Base-by-base conservation (phyloP, 92 coral and sea anemone species). In the Phymanthus crucifer region DNA sequence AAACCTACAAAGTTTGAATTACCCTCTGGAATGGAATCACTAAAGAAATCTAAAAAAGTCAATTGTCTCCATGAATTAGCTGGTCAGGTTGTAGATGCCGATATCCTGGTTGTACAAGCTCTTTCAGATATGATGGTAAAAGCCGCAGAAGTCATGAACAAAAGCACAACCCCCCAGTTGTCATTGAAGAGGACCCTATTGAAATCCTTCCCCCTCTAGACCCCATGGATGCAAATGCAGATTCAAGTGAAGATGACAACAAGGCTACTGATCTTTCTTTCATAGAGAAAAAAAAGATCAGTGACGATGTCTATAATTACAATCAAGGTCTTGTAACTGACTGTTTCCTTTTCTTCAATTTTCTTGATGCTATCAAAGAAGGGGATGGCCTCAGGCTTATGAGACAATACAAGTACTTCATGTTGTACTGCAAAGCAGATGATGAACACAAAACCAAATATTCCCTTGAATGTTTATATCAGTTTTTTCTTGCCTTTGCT, bases 81-180 rank as follows among this genome's bases (percentile, higher is more conserved):
- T 0, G 50, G 2, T 1, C 0, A 1, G 4, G 2, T 45, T 21
- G 83, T 85, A 8, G 93, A 89, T 90, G 90, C 64, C 21, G 86
- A 32, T 86, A 86, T 71, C 89, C 83, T 3, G 94, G 91, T 0
- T 90, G 94, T 34, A 58, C 56, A 18, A 78, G 31, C 0, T 76
- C 89, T 1, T 91, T 91, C 36, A 91, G 88, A 48, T 88, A 88
- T 50, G 24, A 78, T 79, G 90, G 95, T 19, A 87, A 77, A 40
- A 84, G 85, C 69, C 29, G 89, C 32, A 84, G 89, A 56, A 90
- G 61, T 26, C 91, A 87, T 87, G 94, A 90, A 77, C 83, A 80
- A 1, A 18, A 48, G 6, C 94, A 84, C 75, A 21, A 84, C 43
- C 88, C 88, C 27, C 88, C 91, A 40, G 88, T 83, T 73, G 2